These are phyloP conservation scores for Zoroaster sp. DNA, from an alignment of 53 echinoderm and acorn worm genomes.

Conservation along the genomic window DNA sequence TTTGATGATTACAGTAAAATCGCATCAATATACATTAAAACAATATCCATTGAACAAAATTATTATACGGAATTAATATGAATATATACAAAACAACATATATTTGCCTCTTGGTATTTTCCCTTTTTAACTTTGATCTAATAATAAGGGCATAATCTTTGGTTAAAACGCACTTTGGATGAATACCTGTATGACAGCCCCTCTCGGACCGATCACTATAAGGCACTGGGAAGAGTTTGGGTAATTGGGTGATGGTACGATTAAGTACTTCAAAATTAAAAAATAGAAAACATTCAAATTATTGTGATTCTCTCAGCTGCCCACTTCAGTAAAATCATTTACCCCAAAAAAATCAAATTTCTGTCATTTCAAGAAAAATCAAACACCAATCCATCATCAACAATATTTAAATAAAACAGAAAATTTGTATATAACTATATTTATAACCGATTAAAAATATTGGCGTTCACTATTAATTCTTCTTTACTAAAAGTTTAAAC, in stretches of 20 bases:
- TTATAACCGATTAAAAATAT: neutral
- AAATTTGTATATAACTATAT: neutral
- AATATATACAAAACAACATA: neutral
- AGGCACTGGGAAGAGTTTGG: neutral
- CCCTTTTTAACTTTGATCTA: neutral
- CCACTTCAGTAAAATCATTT: neutral
- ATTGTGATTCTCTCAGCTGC: neutral
- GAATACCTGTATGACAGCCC: neutral
- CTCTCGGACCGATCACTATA: neutral
- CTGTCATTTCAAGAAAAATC: neutral
- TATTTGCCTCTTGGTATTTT: neutral
- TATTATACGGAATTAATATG: neutral
- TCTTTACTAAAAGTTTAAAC: no score
- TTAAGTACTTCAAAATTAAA: neutral
- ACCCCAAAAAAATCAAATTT: no score
- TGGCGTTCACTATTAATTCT: no score
- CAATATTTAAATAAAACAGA: no score
- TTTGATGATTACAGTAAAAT: neutral
- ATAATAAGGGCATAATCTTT: neutral
- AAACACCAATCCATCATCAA: neutral
- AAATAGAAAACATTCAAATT: neutral
- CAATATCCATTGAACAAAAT: neutral
- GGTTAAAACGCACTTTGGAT: neutral
- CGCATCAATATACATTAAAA: neutral
- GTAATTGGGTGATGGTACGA: no score